Conservation (phyloP, 2,888 invertebrate genomes). For the Incurvaria masculella region DNA sequence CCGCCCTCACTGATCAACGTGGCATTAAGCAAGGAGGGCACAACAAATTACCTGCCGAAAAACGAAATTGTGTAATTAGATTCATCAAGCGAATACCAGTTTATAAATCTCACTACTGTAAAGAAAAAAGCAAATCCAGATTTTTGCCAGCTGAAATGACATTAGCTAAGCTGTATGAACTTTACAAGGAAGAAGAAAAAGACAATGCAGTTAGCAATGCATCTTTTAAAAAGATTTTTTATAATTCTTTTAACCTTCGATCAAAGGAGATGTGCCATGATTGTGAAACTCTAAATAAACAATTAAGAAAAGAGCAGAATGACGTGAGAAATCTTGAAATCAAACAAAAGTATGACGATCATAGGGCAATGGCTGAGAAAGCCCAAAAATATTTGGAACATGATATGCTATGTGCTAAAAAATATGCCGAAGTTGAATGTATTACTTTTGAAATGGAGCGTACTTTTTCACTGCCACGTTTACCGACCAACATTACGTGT, state of each 20-base stretch:
- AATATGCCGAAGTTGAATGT: slow-evolving; percentile 2
- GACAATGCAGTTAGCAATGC: slow-evolving; percentile 3
- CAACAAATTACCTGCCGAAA: slow-evolving; percentile 1
- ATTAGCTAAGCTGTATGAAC: not conserved
- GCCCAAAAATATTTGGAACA: not conserved
- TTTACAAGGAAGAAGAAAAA: slow-evolving; percentile 2
- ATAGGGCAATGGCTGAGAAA: not conserved
- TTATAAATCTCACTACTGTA: slow-evolving; percentile 2
- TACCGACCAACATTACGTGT: not conserved
- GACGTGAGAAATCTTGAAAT: not conserved
- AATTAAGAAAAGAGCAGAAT: not conserved
- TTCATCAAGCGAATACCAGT: slow-evolving; percentile 1
- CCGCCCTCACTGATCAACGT: not conserved
- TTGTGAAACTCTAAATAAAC: not conserved
- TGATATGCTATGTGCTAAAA: not conserved
- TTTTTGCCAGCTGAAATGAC: slow-evolving; percentile 2
- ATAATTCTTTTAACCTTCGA: not conserved
- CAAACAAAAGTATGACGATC: not conserved
- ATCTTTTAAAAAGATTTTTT: slow-evolving; percentile 2
- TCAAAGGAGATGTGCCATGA: not conserved
- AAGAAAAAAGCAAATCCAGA: not conserved
- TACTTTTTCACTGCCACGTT: not conserved
- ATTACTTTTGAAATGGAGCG: not conserved
- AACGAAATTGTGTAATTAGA: slow-evolving; percentile 1
- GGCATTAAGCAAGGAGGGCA: slow-evolving; percentile 1